Conservation (phyloP, 2,888 invertebrate genomes). For the Drosophila affinis region DNA sequence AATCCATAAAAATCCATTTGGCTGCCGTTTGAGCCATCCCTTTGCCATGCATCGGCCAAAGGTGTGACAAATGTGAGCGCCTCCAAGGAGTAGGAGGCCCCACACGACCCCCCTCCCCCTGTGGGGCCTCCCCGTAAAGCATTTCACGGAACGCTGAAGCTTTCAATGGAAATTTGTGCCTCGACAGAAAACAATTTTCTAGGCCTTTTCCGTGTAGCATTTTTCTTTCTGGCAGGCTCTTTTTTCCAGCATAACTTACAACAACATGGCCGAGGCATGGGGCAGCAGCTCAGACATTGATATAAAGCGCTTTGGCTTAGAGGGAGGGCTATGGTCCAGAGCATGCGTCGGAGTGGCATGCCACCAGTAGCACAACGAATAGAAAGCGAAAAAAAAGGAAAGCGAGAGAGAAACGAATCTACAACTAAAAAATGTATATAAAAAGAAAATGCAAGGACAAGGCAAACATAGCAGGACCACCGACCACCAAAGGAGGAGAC, state of each 20-base stretch:
- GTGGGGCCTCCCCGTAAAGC: constrained; percentile 60
- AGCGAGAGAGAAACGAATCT: constrained; percentile 10
- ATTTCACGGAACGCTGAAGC: constrained; percentile 80
- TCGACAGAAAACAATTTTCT: constrained; percentile 70
- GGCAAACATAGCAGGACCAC: constrained; percentile 60
- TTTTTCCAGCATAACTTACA: constrained; percentile 73
- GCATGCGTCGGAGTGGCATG: constrained; percentile 61
- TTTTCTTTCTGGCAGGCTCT: neutral
- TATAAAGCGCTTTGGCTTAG: constrained; percentile 58
- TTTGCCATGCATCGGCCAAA: constrained; percentile 31
- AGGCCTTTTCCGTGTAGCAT: constrained; percentile 59
- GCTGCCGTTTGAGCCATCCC: constrained; percentile 19
- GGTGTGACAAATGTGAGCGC: constrained; percentile 73
- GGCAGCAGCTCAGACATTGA: constrained; percentile 73
- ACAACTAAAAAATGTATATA: constrained; percentile 65
- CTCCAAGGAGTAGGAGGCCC: constrained; percentile 51
- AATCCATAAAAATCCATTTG: constrained; percentile 79
- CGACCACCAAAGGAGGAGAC: constrained; percentile 3
- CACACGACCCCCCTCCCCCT: neutral
- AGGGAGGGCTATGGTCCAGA: constrained; percentile 46
- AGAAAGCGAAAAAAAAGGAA: constrained; percentile 38
- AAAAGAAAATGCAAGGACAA: constrained; percentile 72
- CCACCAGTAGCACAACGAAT: constrained; percentile 38
- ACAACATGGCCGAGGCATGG: constrained; percentile 40
- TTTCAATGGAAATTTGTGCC: constrained; percentile 75